phyloP scores from a whole-genome alignment of 1,140 invertebrate species.

The Trachymyrmex septentrionalis region DNA sequence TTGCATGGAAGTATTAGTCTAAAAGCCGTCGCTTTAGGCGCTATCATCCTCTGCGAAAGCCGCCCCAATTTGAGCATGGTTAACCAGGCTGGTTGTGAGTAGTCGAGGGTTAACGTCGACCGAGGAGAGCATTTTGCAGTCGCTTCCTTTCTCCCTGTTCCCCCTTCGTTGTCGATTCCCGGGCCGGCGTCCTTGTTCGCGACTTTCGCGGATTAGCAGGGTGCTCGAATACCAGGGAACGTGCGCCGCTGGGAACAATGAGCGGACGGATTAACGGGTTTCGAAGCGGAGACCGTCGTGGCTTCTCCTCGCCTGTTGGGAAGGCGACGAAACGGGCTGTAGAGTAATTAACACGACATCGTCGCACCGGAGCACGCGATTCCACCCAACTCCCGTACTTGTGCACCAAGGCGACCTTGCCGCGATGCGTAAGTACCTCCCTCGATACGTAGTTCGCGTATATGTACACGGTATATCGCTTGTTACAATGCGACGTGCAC shows the following conservation, averaged over 20 bases:
- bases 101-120: constrained; percentile 43
- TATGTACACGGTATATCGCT: background rate
- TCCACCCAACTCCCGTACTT: background rate
- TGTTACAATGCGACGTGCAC: constrained; percentile 22
- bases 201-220: constrained; percentile 61
- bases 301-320: constrained; percentile 43
- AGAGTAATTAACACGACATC: constrained; percentile 65
- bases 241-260: constrained; percentile 46
- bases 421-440: constrained; percentile 12
- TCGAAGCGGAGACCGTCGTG: constrained; percentile 33
- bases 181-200: constrained; percentile 37
- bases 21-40: background rate
- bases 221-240: constrained; percentile 38
- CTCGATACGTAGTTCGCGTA: background rate
- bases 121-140: constrained; percentile 23
- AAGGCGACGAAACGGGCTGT: constrained; percentile 51
- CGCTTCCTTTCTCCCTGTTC: background rate
- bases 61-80: constrained; percentile 19
- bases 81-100: constrained; percentile 24
- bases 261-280: constrained; percentile 60
- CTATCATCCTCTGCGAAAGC: constrained; percentile 17
- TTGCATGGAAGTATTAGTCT: background rate
- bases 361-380: constrained; percentile 24
- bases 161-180: constrained; percentile 2
- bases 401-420: background rate